Evolutionary conservation across 53 echinoderm and acorn worm genomes (phyloP), one percentile per base, ranked within the genome.

Genomic region (Zoroaster sp.): DNA sequence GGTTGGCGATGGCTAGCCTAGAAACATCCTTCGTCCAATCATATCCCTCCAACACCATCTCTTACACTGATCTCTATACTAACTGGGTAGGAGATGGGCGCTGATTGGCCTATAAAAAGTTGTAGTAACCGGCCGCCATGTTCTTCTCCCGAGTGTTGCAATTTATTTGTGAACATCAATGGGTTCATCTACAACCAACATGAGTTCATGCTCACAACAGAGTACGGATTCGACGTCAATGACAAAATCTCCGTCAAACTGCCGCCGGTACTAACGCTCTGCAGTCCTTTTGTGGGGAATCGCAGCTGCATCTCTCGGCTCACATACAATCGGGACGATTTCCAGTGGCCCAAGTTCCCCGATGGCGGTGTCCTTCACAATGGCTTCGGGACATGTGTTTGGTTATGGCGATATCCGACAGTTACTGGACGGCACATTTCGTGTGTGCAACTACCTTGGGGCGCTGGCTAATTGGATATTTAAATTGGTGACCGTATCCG

Each of bases 281-380:
- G 77, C 47, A 77, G 35, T 54, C 77, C 77, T 15, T 77, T 77
- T 23, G 54, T 52, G 14, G 77, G 77, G 25, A 43, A 17, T 17
- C 17, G 36, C 13, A 1, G n/a, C 34, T 77, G 77, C 35, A n/a
- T n/a, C n/a, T 18, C 36, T 17, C 54, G 13, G 6, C 34, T 77
- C 6, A 37, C 35, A 1, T 13, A 51, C 30, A 4, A 51, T 15
- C 51, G 47, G n/a, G 53, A 53, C 4, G 77, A 77, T 11, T 51
- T 77, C 37, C 35, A 15, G 8, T 51, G 35, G 35, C 51, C 53
- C 6, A 39, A 7, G 8, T 6, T 5, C 54, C 7, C 75, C 21
- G 21, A 49, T 51, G 37, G 13, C 17, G 77, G 77, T 46, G 5
- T 77, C 53, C 23, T 77, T 52, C 53, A 77, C n/a, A 14, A 31